Evolutionary conservation across 2,888 invertebrate species (phyloP), one percentile per base, ranked within the genome.

Genomic region (Oxycera nigricornis): DNA sequence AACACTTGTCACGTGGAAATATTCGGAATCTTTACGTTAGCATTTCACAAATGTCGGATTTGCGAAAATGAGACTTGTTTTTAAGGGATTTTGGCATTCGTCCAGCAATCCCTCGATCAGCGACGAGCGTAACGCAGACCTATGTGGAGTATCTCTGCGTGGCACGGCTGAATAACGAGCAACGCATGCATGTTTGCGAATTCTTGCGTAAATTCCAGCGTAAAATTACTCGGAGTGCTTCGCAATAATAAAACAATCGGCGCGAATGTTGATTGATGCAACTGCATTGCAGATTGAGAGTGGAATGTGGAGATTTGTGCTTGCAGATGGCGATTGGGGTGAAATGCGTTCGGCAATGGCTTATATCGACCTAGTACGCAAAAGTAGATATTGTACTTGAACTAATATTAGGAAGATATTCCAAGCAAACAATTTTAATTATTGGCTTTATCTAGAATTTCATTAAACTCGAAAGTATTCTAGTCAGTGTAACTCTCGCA

Each of bases 191-290:
- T 35, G 70, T 70, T 55, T 70, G 70, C 28, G 70, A 70, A 70
- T 70, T 70, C 31, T 70, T 70, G 70, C 70, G 70, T 70, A 70
- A 70, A 70, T 70, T 70, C 70, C 70, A 52, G 31, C 70, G 70
- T 70, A 70, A 70, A 70, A 70, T 55, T 70, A 4, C 52, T 50
- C 46, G 52, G 52, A 70, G 2, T 46, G 31, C 31, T 35, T 70
- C 52, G 46, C 52, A 70, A 52, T 70, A 55, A 28, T 55, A 35
- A 31, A 70, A 52, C 11, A 24, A 52, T 31, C 55, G 22, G n/a
- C 17, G 20, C 14, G 6, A 9, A 2, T 20, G 62, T 9, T 20
- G 39, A 22, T 14, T 28, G 59, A 59, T 17, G 59, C 20, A 4
- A 24, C 20, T 55, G 22, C 46, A 3, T 7, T 46, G 6, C 46